Evolutionary conservation across 2,888 invertebrate species (phyloP).

Genomic region (Chalcosyrphus nemorum): DNA sequence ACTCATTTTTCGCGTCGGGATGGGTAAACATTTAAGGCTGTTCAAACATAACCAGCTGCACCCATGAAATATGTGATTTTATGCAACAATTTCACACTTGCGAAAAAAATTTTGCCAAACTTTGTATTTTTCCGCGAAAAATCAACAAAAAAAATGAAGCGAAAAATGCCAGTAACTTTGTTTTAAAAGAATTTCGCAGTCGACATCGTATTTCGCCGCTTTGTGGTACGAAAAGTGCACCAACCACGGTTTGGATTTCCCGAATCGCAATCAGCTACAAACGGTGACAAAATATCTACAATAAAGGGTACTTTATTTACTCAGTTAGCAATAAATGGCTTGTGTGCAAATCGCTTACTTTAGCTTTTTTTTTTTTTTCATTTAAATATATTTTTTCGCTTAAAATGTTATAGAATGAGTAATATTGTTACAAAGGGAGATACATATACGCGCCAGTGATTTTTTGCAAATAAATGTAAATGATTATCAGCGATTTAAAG

Average conservation of each 20-base stretch:
- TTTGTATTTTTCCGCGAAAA: not conserved
- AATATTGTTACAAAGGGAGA: not conserved
- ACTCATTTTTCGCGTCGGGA: not conserved
- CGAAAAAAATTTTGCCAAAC: constrained; percentile 36
- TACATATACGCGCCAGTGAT: not conserved
- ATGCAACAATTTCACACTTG: constrained; percentile 43
- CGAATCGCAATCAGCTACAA: constrained; percentile 34
- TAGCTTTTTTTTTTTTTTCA: constrained; percentile 25
- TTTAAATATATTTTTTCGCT: constrained; percentile 2
- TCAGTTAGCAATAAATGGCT: constrained; percentile 5
- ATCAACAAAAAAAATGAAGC: constrained; percentile 7
- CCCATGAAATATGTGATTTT: not conserved
- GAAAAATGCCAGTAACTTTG: constrained; percentile 21
- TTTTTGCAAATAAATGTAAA: constrained; percentile 7
- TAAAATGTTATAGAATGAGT: constrained; percentile 8
- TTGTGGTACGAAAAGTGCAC: constrained; percentile 9
- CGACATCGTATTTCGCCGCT: constrained; percentile 26
- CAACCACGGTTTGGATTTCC: constrained; percentile 24
- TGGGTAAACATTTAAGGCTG: constrained; percentile 1
- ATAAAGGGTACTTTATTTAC: constrained; percentile 39
- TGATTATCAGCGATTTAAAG: constrained; percentile 7
- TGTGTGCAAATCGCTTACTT: constrained; percentile 30
- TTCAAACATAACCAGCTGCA: constrained; percentile 19
- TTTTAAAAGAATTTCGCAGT: constrained; percentile 40
- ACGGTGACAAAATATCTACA: constrained; percentile 38